Conservation (phyloP, 2,888 invertebrate genomes). For the Eupeodes luniger region DNA sequence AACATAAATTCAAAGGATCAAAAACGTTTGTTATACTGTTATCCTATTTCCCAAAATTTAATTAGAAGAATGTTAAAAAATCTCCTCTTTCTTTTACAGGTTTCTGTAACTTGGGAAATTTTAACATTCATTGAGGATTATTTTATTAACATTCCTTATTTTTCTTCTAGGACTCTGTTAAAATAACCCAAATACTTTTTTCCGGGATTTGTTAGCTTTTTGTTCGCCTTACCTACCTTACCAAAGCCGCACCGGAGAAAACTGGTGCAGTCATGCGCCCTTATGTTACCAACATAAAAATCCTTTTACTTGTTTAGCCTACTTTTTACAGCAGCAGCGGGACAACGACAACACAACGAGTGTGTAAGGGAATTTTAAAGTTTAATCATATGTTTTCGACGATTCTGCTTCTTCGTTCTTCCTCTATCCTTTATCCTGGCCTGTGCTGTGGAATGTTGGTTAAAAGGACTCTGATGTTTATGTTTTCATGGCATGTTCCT, state of each 20-base stretch:
- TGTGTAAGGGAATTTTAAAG: conserved; percentile 41
- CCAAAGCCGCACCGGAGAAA: neutral
- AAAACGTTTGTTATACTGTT: too few species aligned
- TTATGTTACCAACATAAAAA: neutral
- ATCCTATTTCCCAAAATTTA: too few species aligned
- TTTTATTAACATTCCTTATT: neutral
- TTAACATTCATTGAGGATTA: neutral
- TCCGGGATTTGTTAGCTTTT: conserved; percentile 21
- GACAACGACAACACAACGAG: neutral
- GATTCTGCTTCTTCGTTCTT: conserved; percentile 12
- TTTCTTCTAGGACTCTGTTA: neutral
- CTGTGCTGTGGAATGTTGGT: neutral
- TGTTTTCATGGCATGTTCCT: neutral
- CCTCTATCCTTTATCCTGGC: neutral
- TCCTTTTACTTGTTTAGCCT: conserved; percentile 22
- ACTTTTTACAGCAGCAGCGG: neutral
- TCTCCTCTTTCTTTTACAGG: neutral
- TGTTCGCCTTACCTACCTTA: neutral
- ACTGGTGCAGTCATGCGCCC: conserved; percentile 47
- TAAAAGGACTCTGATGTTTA: conserved; percentile 21
- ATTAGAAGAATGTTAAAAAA: too few species aligned
- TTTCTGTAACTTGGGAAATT: neutral
- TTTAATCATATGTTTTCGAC: conserved; percentile 67
- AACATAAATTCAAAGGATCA: too few species aligned
- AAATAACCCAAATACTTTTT: conserved; percentile 22